Conservation (phyloP, 2,113 vertebrate genomes). For the Glaucidium brasilianum region DNA sequence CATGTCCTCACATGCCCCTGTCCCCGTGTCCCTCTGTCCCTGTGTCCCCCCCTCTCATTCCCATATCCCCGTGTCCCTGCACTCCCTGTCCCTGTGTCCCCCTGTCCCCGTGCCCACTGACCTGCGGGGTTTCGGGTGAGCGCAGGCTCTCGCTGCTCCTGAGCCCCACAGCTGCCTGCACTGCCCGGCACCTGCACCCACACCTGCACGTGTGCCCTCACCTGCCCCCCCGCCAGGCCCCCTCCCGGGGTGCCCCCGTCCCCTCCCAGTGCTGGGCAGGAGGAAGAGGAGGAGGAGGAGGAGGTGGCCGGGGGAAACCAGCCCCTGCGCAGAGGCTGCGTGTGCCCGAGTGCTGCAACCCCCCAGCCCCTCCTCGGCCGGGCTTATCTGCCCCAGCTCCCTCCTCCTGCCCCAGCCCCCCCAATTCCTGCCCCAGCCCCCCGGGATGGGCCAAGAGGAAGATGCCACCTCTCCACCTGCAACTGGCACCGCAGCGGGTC, state of each 20-base stretch:
- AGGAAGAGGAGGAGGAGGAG: not conserved
- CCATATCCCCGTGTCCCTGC: too few relatives aligned
- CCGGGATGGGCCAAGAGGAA: too few relatives aligned
- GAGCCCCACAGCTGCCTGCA: accelerated
- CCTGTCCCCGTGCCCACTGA: not conserved
- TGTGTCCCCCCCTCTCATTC: too few relatives aligned
- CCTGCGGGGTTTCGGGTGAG: not conserved
- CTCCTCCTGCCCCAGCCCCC: too few relatives aligned
- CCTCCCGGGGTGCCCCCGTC: not conserved
- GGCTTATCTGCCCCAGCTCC: not conserved
- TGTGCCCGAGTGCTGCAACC: too few relatives aligned
- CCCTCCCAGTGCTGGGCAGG: not conserved
- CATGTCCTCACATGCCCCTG: too few relatives aligned
- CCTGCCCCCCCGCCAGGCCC: too few relatives aligned
- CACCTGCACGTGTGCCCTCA: not conserved
- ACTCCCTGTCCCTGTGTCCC: too few relatives aligned
- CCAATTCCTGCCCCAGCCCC: too few relatives aligned
- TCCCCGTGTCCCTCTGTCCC: too few relatives aligned
- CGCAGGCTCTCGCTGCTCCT: not conserved
- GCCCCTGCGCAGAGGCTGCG: not conserved
- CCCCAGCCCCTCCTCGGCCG: not conserved
- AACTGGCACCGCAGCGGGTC: not conserved
- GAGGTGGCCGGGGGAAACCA: not conserved
- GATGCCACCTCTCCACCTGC: too few relatives aligned
- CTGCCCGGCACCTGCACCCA: not conserved